Conservation (phyloP, 2,113 vertebrate genomes). For the Neofelis nebulosa region DNA sequence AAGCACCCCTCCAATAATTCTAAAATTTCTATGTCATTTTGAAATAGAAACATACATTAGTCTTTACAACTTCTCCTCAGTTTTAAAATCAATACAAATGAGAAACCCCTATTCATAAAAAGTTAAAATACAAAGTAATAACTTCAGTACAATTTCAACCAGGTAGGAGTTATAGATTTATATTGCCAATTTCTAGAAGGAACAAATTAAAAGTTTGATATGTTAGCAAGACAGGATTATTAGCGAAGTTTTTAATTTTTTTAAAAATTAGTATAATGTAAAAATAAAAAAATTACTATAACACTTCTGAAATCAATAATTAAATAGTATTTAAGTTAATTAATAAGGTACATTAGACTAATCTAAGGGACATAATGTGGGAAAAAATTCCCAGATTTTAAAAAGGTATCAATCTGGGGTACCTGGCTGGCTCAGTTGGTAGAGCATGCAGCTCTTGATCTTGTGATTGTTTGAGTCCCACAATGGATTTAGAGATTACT, state of each 20-base stretch:
- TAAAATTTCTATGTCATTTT: not conserved
- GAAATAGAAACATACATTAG: not conserved
- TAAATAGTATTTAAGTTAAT: not conserved
- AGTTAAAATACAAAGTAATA: conserved; percentile 30
- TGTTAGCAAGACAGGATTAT: not conserved
- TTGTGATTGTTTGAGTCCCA: not conserved
- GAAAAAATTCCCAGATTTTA: not conserved
- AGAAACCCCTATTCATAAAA: not conserved
- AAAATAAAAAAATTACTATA: not conserved
- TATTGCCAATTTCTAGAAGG: not conserved
- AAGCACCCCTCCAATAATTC: not conserved
- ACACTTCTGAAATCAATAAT: conserved; percentile 13
- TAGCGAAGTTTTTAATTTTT: not conserved
- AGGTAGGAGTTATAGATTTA: not conserved
- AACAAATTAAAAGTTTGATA: not conserved
- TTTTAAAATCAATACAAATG: conserved; percentile 33
- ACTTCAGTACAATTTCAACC: conserved; percentile 3
- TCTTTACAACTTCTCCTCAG: not conserved
- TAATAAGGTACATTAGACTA: not conserved
- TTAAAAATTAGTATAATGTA: not conserved
- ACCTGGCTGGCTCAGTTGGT: not conserved
- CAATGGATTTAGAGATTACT: not conserved
- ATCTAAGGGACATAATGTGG: not conserved
- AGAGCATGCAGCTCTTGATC: not conserved
- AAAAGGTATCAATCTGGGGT: not conserved